Percentiles rank a stretch among this genome's conserved stretches.
These are phyloP conservation scores for Cephalopachus bancanus DNA, from an alignment of 2,797 vertebrate species.

Conservation along the genomic window DNA sequence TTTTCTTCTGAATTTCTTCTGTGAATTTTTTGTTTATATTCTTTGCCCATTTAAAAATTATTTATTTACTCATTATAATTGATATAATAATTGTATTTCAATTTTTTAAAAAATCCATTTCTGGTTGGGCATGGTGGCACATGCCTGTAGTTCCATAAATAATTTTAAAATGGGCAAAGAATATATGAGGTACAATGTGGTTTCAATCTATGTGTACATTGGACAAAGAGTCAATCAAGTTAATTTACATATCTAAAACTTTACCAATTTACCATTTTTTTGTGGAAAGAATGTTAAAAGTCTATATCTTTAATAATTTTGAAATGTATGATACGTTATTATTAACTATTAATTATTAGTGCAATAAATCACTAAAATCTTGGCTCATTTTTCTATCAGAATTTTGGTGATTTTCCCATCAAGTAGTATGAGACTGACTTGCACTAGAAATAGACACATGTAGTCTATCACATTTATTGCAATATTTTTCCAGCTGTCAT, in stretches of 20 bases:
- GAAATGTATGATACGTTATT: neutral
- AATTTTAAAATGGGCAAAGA: too few species aligned
- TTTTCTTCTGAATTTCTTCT: neutral
- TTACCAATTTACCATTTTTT: neutral
- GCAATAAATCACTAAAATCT: neutral
- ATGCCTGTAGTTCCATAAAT: too few species aligned
- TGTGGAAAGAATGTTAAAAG: neutral
- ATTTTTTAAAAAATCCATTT: too few species aligned
- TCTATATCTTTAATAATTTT: constrained; percentile 1
- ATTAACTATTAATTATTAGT: neutral
- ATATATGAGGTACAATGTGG: neutral
- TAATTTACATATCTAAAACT: neutral
- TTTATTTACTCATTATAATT: neutral
- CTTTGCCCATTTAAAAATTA: neutral
- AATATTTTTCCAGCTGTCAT: constrained; percentile 26
- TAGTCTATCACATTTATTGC: neutral
- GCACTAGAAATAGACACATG: neutral
- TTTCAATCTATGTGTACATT: neutral
- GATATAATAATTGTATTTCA: neutral
- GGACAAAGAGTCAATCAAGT: neutral
- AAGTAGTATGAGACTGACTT: neutral
- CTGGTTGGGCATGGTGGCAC: too few species aligned
- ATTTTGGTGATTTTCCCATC: constrained; percentile 32
- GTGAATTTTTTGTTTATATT: constrained; percentile 24
- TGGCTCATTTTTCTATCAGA: neutral